Evolutionary conservation across 2,113 vertebrate genomes (phyloP), one percentile per base, ranked within the genome.

Genomic region (Phylloscopus trochilus): DNA sequence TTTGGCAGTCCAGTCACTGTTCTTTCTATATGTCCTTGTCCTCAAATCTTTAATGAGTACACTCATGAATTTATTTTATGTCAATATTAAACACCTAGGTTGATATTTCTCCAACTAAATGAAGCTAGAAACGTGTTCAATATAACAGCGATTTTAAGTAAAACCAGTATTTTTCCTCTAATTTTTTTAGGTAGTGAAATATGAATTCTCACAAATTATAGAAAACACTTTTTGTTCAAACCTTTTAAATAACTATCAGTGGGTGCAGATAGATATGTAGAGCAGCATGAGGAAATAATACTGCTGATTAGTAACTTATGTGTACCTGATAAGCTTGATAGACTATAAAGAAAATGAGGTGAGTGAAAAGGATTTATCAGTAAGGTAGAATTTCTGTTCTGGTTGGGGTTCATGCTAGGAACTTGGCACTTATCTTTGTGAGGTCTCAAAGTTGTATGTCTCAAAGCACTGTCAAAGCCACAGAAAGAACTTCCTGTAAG

Each of bases 371-470:
- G 7, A 41, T 77, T 87, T 81, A 49, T 56, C 55, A 77, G 22
- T 23, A 53, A 56, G 10, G 23, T 5, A 56, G 44, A 68, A 89
- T 69, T 64, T 30, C 14, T 7, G 3, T 37, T 51, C 19, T 69
- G 27, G 5, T 58, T 21, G 5, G 28, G 2, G 6, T 49, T 78
- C 66, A 53, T 24, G 22, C 22, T 19, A 44, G 37, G 33, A 88
- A 53, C 3, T 11, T 85, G 27, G 2, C 67, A 15, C 49, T 72
- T 66, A 1, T 53, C 46, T 31, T 52, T 58, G 21, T 37, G 37
- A 44, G 17, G 27, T 44, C 7, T 44, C 18, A 44, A 59, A 33
- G 31, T 51, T 0, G 0, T 2, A 7, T 51, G 5, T 59, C 31
- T 43, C 37, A 59, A 35, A 59, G 11, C 26, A 31, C 17, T 37